Evolutionary conservation across 2,797 vertebrate genomes (phyloP).

Genomic region (Hoplostethus mediterraneus): DNA sequence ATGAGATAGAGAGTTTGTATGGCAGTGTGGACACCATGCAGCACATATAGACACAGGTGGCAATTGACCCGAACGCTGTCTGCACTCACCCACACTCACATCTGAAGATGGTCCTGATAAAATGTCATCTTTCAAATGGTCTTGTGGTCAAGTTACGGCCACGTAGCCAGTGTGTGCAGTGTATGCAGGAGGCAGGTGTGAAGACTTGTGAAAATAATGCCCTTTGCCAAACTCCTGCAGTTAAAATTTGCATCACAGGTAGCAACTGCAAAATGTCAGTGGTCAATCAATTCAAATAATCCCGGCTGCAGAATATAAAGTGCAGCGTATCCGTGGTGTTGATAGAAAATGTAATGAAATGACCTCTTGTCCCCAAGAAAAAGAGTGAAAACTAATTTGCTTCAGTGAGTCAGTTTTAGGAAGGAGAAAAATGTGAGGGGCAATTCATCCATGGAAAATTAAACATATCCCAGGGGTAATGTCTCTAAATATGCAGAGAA

Average conservation of each 20-base stretch:
- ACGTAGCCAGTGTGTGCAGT: slow-evolving; percentile 24
- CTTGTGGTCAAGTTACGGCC: slow-evolving; percentile 57
- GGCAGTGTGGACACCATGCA: slow-evolving; percentile 57
- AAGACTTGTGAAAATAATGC: slow-evolving; percentile 79
- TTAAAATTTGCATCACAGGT: slow-evolving; percentile 81
- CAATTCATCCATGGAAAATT: slow-evolving; percentile 77
- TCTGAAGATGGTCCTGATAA: slow-evolving; percentile 80
- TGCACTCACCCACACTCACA: slow-evolving; percentile 77
- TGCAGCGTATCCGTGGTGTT: slow-evolving; percentile 62
- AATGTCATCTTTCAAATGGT: slow-evolving; percentile 82
- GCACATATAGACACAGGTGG: slow-evolving; percentile 66
- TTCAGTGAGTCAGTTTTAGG: slow-evolving; percentile 71
- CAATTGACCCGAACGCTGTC: slow-evolving; percentile 73
- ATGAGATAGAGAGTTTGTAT: slow-evolving; percentile 50
- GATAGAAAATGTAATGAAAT: slow-evolving; percentile 76
- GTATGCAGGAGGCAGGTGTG: slow-evolving; percentile 69
- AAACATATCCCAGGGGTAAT: slow-evolving; percentile 73
- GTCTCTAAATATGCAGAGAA: slow-evolving; percentile 73
- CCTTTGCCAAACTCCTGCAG: slow-evolving; percentile 72
- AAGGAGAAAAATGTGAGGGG: slow-evolving; percentile 59
- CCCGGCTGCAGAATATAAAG: slow-evolving; percentile 74
- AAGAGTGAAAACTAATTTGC: slow-evolving; percentile 72
- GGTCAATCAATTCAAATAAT: slow-evolving; percentile 82
- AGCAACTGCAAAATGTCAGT: slow-evolving; percentile 82
- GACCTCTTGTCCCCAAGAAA: slow-evolving; percentile 70